Percentiles rank a stretch among this genome's conserved stretches.
Conservation (phyloP, 1,140 invertebrate species). For the Neuroterus valhalla region DNA sequence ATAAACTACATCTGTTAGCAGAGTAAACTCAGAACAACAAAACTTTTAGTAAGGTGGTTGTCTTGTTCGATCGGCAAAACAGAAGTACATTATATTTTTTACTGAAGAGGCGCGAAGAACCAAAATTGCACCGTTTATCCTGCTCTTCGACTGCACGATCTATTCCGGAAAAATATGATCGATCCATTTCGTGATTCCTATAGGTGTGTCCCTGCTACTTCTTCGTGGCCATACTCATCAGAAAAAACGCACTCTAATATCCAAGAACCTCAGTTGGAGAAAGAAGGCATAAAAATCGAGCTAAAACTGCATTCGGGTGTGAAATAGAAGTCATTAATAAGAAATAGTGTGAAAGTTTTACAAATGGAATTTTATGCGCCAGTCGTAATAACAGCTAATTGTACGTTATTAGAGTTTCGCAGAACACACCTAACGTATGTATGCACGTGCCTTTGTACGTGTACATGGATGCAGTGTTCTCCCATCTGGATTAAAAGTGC, state of each 20-base stretch:
- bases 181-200: too few species aligned
- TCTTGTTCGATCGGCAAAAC: too few species aligned
- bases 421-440: slow-evolving; percentile 15
- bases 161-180: too few species aligned
- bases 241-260: not conserved
- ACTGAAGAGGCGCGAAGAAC: too few species aligned
- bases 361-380: slow-evolving; percentile 24
- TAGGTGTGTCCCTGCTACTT: too few species aligned
- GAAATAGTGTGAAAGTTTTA: slow-evolving; percentile 19
- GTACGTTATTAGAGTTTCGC: slow-evolving; percentile 27
- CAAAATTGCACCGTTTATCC: too few species aligned
- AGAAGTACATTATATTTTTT: too few species aligned
- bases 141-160: too few species aligned
- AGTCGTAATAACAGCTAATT: slow-evolving; percentile 25
- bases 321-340: not conserved
- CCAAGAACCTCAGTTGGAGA: not conserved
- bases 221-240: not conserved
- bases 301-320: not conserved
- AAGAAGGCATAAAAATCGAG: not conserved
- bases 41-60: too few species aligned
- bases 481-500: slow-evolving; percentile 20
- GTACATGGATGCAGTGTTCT: not conserved
- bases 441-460: slow-evolving; percentile 9
- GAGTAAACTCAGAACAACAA: too few species aligned
- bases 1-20: too few species aligned